Evolutionary conservation across 2,888 invertebrate genomes (phyloP), one percentile per base, ranked within the genome.

Genomic region (Scaptomyza parva): DNA sequence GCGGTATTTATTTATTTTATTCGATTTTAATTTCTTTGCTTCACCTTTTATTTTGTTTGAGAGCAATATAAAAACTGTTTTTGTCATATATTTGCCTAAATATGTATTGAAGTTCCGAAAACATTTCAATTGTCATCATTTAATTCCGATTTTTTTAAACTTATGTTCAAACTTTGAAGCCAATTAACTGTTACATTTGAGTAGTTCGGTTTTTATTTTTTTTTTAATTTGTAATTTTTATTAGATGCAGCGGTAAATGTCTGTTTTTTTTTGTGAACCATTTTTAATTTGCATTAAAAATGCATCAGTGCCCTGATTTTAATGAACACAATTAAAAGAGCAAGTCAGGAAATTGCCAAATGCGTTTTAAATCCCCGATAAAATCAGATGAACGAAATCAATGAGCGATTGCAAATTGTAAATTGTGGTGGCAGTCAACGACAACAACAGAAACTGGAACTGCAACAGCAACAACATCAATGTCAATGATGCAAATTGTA

Each of bases 201-300:
- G 47, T 28, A 37, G 12, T 20, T 30, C 22, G 8, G 26, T 11
- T 11, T 20, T 11, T 12, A 7, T 20, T 12, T 44, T 26, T 1
- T n/a, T 20, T 11, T 33, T 17, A 44, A 50, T 39, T 22, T 17
- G 33, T 70, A 52, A 35, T 58, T 47, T 50, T 50, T 28, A 58
- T 63, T 39, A 33, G 43, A 24, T 37, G 54, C 48, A 47, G 61
- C 62, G 65, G 65, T 65, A 40, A 67, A 35, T 58, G 41, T 45
- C 17, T 14, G 8, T 37, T 17, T 37, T 37, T 17, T 3, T 53
- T 33, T 57, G 18, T 58, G 50, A 70, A 52, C 62, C 75, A 61
- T 78, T 83, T 80, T 83, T 82, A 85, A 79, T 85, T 87, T 87
- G 76, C 77, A 87, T 84, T 85, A 66, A 85, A 84, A 73, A 85